phyloP scores from a whole-genome alignment of 2,888 invertebrate species.

The Tipula helvola region DNA sequence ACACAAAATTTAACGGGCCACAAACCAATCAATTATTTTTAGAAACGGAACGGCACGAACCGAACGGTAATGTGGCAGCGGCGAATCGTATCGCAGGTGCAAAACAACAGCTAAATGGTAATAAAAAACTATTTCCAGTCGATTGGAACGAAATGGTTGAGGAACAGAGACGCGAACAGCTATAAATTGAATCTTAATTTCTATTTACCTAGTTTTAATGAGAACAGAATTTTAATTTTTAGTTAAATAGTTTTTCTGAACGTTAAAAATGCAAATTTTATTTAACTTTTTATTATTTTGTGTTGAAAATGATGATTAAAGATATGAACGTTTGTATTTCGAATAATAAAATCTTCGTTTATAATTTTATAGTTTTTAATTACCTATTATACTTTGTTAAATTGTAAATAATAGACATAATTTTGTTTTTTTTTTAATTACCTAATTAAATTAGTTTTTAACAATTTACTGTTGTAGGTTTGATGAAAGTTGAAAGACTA shows the following conservation, averaged over 20 bases:
- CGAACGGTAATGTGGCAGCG: background rate
- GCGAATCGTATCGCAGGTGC: background rate
- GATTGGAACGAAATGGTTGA: slow-evolving; percentile 9
- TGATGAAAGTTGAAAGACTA: background rate
- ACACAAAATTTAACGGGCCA: background rate
- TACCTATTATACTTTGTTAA: background rate
- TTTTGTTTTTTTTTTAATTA: background rate
- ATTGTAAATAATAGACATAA: background rate
- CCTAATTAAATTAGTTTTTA: background rate
- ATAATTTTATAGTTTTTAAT: background rate
- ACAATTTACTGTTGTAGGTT: background rate
- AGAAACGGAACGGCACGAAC: background rate
- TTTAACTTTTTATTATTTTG: background rate
- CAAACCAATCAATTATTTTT: background rate
- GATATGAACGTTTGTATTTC: background rate
- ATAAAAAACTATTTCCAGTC: background rate
- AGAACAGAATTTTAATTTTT: background rate
- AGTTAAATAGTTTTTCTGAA: background rate
- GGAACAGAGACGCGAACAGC: background rate
- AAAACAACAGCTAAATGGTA: background rate
- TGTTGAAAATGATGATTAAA: background rate
- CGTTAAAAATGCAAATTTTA: background rate
- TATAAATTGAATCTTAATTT: background rate
- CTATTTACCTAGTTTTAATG: background rate
- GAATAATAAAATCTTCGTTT: background rate